Base-by-base conservation (phyloP, 2,888 invertebrate species). In the Cheilosia urbana region DNA sequence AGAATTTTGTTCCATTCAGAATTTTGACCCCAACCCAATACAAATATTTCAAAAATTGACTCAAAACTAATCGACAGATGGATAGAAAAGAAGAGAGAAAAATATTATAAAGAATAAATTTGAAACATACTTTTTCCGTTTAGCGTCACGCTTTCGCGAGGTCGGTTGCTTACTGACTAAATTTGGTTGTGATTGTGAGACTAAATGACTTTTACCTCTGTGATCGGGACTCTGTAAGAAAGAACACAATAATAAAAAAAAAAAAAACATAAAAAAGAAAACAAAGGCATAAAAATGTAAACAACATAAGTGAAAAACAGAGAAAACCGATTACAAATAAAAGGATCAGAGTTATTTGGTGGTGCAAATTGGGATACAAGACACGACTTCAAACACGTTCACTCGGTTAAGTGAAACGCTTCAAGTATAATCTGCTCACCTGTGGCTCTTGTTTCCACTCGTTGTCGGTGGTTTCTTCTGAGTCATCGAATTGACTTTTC, bases 401-500 rank as follows among this genome's bases (percentile, higher is more conserved):
- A 79, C 37, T 55, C 55, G 24, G 13, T 42, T 21, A 51, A 15
- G 42, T 60, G 24, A 27, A 58, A 57, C 37, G n/a, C 19, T 47
- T 9, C 0, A 15, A n/a, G 6, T 24, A 24, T 24, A 11, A 2
- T 45, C 24, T 37, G 7, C 76, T 87, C 89, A 91, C 92, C 90
- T 91, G 93, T 88, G 95, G 94, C 89, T 97, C 97, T 87, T 96
- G 97, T 90, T 97, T 97, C 97, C 97, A 97, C 91, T 98, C 98
- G 92, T 98, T 97, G 91, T 98, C 98, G 0, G 97, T 97, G 60
- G 97, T 97, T 89, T 98, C 98, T 88, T 98, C 98, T 0, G 98
- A 98, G 91, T 98, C 98, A 89, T 98, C 98, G 91, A 98, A 98
- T 91, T 98, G 98, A 0, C 98, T 98, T 91, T 98, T 98, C 98